A percentile compares a stretch with the other conserved stretches of the same genome.
Evolutionary conservation across 2,797 vertebrate species (phyloP).

Genomic region (Limosa lapponica): DNA sequence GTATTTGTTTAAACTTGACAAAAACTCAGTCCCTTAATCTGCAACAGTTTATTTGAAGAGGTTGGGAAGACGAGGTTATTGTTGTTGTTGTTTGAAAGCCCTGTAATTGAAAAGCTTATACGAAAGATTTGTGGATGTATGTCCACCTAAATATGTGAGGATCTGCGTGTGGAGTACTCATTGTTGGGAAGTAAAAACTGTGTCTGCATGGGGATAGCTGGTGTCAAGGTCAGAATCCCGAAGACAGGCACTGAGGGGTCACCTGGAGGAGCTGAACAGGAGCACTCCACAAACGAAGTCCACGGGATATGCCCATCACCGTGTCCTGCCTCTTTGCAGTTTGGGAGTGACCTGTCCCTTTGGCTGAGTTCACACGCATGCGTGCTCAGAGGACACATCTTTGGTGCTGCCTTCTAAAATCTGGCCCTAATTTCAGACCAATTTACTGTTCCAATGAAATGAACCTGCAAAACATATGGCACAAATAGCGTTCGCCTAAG

Average conservation of each 20-base stretch:
- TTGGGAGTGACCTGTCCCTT: background rate
- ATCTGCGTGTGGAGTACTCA: background rate
- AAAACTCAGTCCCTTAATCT: slow-evolving; percentile 28
- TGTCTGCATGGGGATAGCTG: background rate
- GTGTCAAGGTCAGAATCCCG: background rate
- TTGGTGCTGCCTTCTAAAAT: slow-evolving; percentile 13
- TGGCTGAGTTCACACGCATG: accelerated
- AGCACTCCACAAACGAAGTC: background rate
- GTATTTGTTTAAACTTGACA: slow-evolving; percentile 44
- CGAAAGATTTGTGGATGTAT: background rate
- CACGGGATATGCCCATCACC: accelerated
- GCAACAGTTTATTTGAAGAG: slow-evolving; percentile 52
- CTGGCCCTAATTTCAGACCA: slow-evolving; percentile 64
- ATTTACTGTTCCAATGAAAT: slow-evolving; percentile 59
- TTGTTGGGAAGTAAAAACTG: background rate
- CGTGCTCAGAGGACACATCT: background rate
- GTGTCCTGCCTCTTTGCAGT: background rate
- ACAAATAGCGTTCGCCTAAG: slow-evolving; percentile 44
- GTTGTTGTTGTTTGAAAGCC: slow-evolving; percentile 20
- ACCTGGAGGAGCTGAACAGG: background rate
- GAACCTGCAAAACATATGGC: slow-evolving; percentile 74
- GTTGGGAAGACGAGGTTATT: slow-evolving; percentile 7
- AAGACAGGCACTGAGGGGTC: background rate
- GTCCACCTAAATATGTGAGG: background rate
- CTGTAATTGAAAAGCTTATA: background rate